Conservation (phyloP, 2,888 invertebrate species). For the Amphipyra tragopoginis region DNA sequence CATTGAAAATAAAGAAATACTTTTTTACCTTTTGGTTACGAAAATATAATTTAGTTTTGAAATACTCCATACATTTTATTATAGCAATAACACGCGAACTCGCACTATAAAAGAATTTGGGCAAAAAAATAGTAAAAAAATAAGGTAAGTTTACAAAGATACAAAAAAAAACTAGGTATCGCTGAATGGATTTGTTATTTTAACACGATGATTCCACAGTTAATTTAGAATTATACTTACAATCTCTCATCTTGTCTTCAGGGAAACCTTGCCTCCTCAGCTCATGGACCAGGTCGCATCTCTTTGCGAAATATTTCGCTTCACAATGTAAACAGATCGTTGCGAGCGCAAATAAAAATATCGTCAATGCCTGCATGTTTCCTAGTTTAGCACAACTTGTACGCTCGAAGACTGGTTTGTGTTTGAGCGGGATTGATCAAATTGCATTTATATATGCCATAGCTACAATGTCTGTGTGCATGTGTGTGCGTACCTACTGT, state of each 20-base stretch:
- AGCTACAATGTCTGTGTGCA: background rate
- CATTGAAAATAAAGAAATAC: no score
- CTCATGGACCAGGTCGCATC: slow-evolving; percentile 71
- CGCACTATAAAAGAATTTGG: no score
- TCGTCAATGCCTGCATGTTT: slow-evolving; percentile 44
- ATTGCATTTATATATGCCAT: slow-evolving; percentile 36
- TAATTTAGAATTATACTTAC: slow-evolving; percentile 60
- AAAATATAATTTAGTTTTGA: no score
- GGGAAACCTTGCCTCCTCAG: slow-evolving; percentile 74
- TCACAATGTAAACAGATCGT: slow-evolving; percentile 50
- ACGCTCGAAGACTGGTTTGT: slow-evolving; percentile 5
- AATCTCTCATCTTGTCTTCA: slow-evolving; percentile 71
- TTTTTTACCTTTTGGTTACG: no score
- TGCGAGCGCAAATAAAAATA: slow-evolving; percentile 42
- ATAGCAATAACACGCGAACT: no score
- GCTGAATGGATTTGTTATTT: background rate
- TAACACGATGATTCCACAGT: background rate
- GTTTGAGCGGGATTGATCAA: slow-evolving; percentile 21
- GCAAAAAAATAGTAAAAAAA: no score
- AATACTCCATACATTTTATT: no score
- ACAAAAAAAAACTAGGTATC: no score
- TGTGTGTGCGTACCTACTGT: background rate
- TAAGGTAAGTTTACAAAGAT: no score
- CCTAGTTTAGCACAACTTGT: slow-evolving; percentile 25
- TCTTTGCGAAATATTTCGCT: slow-evolving; percentile 59